phyloP scores from a whole-genome alignment of 2,888 invertebrate genomes.

The Onthophagus sagittarius region DNA sequence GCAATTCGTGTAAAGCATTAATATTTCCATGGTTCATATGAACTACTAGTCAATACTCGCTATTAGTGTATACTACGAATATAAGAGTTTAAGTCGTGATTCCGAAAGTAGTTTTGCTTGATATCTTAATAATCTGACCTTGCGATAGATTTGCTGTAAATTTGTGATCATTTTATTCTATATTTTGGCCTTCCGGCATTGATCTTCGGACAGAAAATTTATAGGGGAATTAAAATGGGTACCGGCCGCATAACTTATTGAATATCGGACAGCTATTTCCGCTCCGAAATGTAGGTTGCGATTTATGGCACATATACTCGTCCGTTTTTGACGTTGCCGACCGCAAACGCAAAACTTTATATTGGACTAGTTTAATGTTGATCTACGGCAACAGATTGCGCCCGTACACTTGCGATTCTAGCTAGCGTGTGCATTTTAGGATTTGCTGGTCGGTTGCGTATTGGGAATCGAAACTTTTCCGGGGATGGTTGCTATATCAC shows the following conservation, averaged over 20 bases:
- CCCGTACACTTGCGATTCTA: not conserved
- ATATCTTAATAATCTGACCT: not conserved
- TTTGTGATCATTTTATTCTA: not conserved
- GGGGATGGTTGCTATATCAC: not conserved
- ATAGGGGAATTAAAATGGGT: constrained; percentile 4
- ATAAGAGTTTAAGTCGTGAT: too few species aligned
- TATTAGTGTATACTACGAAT: too few species aligned
- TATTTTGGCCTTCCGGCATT: not conserved
- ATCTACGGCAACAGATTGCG: not conserved
- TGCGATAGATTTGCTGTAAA: not conserved
- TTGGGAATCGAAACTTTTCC: not conserved
- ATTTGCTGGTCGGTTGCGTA: not conserved
- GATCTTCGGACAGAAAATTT: not conserved
- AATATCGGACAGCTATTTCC: constrained; percentile 11
- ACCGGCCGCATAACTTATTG: constrained; percentile 11
- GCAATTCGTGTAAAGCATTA: too few species aligned
- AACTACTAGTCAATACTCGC: too few species aligned
- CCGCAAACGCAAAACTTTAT: constrained; percentile 2
- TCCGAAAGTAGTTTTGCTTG: not conserved
- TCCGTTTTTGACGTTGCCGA: constrained; percentile 2
- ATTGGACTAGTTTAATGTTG: constrained; percentile 5
- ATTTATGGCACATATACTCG: constrained; percentile 10
- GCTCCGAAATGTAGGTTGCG: constrained; percentile 1
- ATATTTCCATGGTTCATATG: too few species aligned
- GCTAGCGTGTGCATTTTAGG: not conserved